Evolutionary conservation across 2,113 vertebrate species (phyloP), one percentile per base, ranked within the genome.

Genomic region (Neogale vison): DNA sequence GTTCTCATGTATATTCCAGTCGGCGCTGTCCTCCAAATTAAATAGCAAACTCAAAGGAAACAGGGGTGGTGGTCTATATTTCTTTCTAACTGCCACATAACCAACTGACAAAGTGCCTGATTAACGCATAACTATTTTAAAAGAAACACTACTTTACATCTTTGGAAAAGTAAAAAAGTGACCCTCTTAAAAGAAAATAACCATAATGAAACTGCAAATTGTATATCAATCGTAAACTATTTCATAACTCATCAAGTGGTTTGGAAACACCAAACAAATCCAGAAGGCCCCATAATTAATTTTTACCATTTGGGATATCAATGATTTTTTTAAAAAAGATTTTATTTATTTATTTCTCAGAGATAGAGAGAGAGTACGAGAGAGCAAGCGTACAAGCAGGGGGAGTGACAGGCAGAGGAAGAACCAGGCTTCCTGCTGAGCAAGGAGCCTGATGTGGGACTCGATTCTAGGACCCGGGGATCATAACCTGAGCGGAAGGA

Each of bases 71-170:
- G 12, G 55, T 24, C 31, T 71, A 47, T 50, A 52, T 52, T 94
- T 24, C 24, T 76, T 86, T 83, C 67, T 21, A 82, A 26, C 63
- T 89, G 65, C 50, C 45, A 55, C 52, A 77, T 77, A 89, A 42
- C 13, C 67, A 57, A n/a, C 20, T 42, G n/a, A 45, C 24, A 82
- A 92, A 89, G 14, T 71, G 21, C 26, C 81, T 52, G 63, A 71
- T 31, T 36, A 94, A 89, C 34, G 76, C 69, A 88, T 29, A 65
- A 45, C 39, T 59, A 82, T 76, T 57, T 82, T 10, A 36, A 59
- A 83, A 65, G n/a, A 90, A 94, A 89, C n/a, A 71, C 29, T 92
- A 7, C 2, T 67, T 65, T 79, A 95, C 89, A 76, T 88, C 47
- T 88, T 94, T 92, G 7, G 29, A 59, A 85, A 86, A 57, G 4